Percentiles rank a stretch among this genome's conserved stretches.
phyloP scores from a whole-genome alignment of 2,797 vertebrate species.

The Valencia hispanica region DNA sequence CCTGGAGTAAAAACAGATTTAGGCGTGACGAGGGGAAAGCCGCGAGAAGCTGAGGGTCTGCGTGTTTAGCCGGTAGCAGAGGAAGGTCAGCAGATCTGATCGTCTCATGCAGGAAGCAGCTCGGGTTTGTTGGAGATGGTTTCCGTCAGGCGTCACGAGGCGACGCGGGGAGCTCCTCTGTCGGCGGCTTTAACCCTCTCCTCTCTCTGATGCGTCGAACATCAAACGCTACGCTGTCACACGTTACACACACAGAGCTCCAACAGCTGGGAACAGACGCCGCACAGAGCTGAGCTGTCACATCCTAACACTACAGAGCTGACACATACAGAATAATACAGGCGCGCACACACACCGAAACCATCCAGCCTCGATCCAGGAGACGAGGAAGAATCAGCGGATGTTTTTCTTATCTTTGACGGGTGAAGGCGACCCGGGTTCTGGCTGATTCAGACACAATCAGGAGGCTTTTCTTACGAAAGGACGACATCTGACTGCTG shows the following conservation, averaged over 20 bases:
- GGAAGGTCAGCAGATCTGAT: constrained; percentile 13
- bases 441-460: constrained; percentile 3
- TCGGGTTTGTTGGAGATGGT: constrained; percentile 35
- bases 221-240: constrained; percentile 68
- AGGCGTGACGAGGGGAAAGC: neutral
- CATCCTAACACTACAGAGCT: constrained; percentile 49
- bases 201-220: constrained; percentile 64
- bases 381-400: constrained; percentile 29
- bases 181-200: constrained; percentile 64
- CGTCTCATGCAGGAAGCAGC: neutral
- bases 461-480: neutral
- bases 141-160: constrained; percentile 19
- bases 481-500: neutral
- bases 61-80: no score
- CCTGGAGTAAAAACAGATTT: neutral
- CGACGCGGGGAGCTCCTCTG: constrained; percentile 29
- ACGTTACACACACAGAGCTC: constrained; percentile 35
- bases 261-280: constrained; percentile 78
- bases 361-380: constrained; percentile 19
- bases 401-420: constrained; percentile 58
- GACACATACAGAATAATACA: constrained; percentile 24
- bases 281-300: constrained; percentile 78
- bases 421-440: constrained; percentile 32
- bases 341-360: neutral
- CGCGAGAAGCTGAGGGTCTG: neutral